Conservation (phyloP, 2,113 vertebrate genomes). For the Macaca fascicularis region T2T-MFA8v1.1 NC_088393.1:5450501-5451000, state of each 20-base stretch:
- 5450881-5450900: background rate
- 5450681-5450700: background rate
- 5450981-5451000: background rate
- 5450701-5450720: background rate
- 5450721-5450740: rapidly evolving
- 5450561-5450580: no score
- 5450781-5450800: rapidly evolving
- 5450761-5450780: background rate
- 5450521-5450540: no score
- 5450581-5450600: no score
- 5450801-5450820: background rate
- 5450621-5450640: no score
- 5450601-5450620: no score
- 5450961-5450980: no score
- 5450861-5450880: rapidly evolving
- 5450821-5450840: rapidly evolving
- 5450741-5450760: no score
- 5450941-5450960: rapidly evolving
- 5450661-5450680: background rate
- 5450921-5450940: rapidly evolving
- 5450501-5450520: no score
- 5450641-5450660: background rate
- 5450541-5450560: no score
- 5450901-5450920: background rate
- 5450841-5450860: rapidly evolving